Conservation (phyloP, 2,113 vertebrate genomes). For the Tonatia bakeri region DNA sequence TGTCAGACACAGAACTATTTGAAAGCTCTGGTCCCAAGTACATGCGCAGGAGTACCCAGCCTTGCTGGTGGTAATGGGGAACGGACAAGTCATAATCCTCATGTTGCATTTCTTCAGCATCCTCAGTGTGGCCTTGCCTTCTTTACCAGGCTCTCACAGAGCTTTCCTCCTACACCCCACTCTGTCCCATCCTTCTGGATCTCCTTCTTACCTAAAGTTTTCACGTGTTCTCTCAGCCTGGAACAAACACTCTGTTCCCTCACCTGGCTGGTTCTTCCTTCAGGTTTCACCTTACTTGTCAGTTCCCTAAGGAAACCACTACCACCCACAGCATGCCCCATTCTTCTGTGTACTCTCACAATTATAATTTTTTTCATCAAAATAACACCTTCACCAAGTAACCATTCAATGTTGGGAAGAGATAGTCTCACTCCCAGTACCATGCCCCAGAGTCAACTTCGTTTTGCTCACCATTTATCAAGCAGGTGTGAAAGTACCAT, state of each 20-base stretch:
- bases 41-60: background rate
- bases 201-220: background rate
- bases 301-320: background rate
- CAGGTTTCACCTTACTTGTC: background rate
- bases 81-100: background rate
- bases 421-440: background rate
- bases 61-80: background rate
- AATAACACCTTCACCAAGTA: background rate
- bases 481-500: background rate
- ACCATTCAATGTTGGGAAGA: background rate
- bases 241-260: background rate
- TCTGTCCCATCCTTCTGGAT: no score
- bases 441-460: background rate
- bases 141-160: background rate
- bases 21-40: background rate
- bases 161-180: accelerated
- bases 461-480: background rate
- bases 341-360: background rate
- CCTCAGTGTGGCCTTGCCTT: no score
- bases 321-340: accelerated
- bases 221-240: background rate
- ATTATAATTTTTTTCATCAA: background rate
- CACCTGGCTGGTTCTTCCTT: background rate
- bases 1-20: background rate
- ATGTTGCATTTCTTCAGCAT: background rate